Conservation (phyloP, 2,797 vertebrate genomes). For the Macrochelys suwanniensis region DNA sequence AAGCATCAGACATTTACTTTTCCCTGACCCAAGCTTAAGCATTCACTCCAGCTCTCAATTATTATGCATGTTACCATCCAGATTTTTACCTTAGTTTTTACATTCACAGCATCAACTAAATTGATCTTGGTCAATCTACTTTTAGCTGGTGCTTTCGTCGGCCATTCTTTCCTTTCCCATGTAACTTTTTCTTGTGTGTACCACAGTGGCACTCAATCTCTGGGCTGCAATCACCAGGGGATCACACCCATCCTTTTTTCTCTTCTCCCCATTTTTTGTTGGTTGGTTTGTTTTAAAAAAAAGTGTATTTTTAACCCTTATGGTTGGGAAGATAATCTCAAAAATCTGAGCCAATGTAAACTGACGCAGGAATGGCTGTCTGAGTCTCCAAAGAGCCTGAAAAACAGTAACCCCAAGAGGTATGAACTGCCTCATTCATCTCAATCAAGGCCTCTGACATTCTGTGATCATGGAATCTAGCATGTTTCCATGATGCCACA, state of each 20-base stretch:
- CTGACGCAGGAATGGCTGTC: rapidly evolving
- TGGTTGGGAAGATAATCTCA: background rate
- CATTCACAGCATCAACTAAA: constrained; percentile 36
- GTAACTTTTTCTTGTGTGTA: background rate
- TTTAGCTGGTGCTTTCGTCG: background rate
- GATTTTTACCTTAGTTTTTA: background rate
- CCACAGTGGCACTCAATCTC: background rate
- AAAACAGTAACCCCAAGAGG: background rate
- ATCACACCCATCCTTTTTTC: background rate
- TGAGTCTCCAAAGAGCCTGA: background rate
- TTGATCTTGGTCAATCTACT: constrained; percentile 11
- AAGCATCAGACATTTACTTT: background rate
- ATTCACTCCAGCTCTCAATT: background rate
- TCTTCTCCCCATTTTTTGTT: background rate
- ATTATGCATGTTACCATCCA: background rate
- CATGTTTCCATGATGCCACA: background rate
- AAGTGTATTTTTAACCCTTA: background rate
- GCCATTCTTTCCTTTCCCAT: background rate
- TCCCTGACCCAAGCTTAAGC: background rate
- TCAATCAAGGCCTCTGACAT: rapidly evolving
- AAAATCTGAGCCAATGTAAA: background rate
- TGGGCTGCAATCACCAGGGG: background rate
- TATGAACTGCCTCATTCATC: background rate
- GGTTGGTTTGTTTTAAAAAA: background rate
- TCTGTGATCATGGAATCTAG: background rate